phyloP scores from a whole-genome alignment of 2,888 invertebrate genomes.

The Ectemnius cavifrons region DNA sequence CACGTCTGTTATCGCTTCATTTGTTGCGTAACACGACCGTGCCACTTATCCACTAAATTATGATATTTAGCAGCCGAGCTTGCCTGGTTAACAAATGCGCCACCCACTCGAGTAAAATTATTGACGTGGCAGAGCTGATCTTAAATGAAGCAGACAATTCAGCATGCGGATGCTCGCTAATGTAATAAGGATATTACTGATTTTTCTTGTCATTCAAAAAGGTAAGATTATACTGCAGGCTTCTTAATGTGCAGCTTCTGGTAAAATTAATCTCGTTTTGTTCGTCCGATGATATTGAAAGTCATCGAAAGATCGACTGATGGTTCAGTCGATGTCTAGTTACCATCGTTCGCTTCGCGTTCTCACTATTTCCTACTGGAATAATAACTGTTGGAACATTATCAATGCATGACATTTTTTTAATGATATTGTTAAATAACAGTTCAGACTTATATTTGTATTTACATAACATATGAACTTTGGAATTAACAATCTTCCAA shows the following conservation, averaged over 20 bases:
- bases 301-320: neutral
- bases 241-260: conserved; percentile 3
- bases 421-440: neutral
- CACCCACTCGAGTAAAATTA: neutral
- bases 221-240: conserved; percentile 51
- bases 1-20: too few relatives aligned
- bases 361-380: neutral
- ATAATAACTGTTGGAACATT: too few relatives aligned
- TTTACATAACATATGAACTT: neutral
- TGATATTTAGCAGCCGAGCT: neutral
- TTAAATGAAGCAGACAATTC: conserved; percentile 4
- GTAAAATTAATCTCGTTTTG: conserved; percentile 15
- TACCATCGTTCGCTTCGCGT: conserved; percentile 1
- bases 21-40: neutral
- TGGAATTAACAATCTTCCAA: too few relatives aligned
- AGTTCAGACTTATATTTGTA: neutral
- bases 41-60: neutral
- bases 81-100: neutral
- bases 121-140: neutral
- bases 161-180: conserved; percentile 43
- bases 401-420: too few relatives aligned
- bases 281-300: neutral
- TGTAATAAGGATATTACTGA: conserved; percentile 52
- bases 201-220: conserved; percentile 55
- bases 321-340: neutral